Conservation (phyloP, 2,113 vertebrate species). For the Gyps fulvus region DNA sequence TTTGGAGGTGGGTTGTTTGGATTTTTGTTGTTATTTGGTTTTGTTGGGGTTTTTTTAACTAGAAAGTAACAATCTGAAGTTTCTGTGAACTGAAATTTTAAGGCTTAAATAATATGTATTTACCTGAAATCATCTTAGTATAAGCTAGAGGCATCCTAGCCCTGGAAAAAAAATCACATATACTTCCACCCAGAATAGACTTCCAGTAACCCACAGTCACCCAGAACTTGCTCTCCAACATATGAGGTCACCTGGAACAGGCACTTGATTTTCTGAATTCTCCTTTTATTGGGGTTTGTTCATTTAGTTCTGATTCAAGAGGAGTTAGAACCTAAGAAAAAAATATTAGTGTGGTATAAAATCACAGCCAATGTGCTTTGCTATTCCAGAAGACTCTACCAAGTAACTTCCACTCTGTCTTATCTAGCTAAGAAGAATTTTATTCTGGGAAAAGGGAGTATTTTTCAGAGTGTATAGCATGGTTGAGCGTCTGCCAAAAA, state of each 20-base stretch:
- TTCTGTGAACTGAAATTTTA: neutral
- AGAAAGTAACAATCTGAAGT: neutral
- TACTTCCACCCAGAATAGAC: neutral
- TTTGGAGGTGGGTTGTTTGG: too few species aligned
- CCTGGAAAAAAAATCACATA: neutral
- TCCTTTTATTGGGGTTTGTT: conserved; percentile 42
- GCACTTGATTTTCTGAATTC: neutral
- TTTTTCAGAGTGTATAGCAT: neutral
- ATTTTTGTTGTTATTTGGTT: neutral
- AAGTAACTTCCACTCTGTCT: neutral
- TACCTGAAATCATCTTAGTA: neutral
- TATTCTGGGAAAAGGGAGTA: conserved; percentile 20
- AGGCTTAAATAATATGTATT: neutral
- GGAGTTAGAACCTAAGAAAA: neutral
- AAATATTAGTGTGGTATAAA: neutral
- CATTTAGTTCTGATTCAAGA: conserved; percentile 21
- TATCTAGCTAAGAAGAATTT: conserved; percentile 18
- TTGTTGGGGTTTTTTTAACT: neutral
- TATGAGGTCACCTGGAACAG: conserved; percentile 51
- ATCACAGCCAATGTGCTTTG: neutral
- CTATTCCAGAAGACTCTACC: neutral
- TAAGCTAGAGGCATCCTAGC: neutral
- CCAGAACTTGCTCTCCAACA: conserved; percentile 35
- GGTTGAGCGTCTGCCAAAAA: conserved; percentile 32
- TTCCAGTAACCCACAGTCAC: conserved; percentile 41